Base-by-base conservation (phyloP, 37 sponge, comb jelly and placozoan genomes). In the Corticium candelabrum region DNA sequence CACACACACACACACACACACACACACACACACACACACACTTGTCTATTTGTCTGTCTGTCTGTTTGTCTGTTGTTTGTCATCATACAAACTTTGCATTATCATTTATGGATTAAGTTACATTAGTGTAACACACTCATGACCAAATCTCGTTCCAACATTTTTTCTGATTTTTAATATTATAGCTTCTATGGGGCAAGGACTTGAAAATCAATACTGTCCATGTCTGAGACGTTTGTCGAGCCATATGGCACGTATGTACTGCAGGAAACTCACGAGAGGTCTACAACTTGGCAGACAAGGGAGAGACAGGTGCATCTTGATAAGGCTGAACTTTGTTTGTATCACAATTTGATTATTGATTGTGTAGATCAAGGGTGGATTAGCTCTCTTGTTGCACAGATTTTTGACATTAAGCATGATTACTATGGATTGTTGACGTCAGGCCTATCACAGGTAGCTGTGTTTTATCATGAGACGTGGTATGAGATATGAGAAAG, bases 161-260 rank as follows among this genome's bases (percentile, higher is more conserved):
- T 33, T 43, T 29, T 68, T 74, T 40, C 37, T 39, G 35, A 1
- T 38, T 27, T 50, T 50, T 21, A 11, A 21, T 27, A 50, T 50
- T 50, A 21, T 62, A 87, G 93, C 75, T 99, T 75, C 82, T 99
- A 35, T 99, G 99, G 99, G 88, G 86, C 11, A 90, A 92, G 81
- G 89, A 92, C 34, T 82, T 99, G 70, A 70, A 32, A 2, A 91
- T 99, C 85, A 94, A 99, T 78, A 94, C 95, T 1, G 95, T 99
- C 0, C 99, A 99, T 73, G 93, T 99, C 1, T 69, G 34, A 32
- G 99, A 99, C 79, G 90, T 94, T 37, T 85, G 86, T 37, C 75
- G 87, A 15, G 99, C 91, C 27, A 50, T 91, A 1, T 91, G 93
- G 90, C 91, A 90, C 50, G 77, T 98, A 5, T 41, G 72, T 1